Conservation (phyloP, 2,888 invertebrate species). For the Tetanocera ferruginea region DNA sequence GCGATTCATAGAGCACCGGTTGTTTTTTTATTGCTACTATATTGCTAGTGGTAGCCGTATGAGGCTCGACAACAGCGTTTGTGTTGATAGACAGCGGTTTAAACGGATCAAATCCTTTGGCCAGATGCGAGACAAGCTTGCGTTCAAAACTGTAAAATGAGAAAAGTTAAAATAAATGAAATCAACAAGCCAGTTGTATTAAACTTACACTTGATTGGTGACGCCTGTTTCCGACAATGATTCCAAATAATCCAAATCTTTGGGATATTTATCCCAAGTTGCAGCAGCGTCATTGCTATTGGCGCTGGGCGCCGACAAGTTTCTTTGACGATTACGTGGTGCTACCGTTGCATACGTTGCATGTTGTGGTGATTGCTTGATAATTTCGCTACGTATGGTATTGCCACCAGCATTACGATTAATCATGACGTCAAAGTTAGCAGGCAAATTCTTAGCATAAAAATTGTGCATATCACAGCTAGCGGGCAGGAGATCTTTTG, state of each 20-base stretch:
- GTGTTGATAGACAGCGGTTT: constrained; percentile 67
- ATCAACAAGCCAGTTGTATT: background rate
- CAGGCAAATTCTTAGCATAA: constrained; percentile 52
- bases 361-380: background rate
- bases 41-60: constrained; percentile 41
- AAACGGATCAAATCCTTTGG: constrained; percentile 68
- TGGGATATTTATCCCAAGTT: constrained; percentile 60
- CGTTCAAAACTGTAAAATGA: constrained; percentile 61
- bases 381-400: constrained; percentile 40
- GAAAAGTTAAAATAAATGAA: constrained; percentile 13
- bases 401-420: constrained; percentile 50
- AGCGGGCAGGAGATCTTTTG: constrained; percentile 54
- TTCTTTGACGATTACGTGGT: constrained; percentile 31
- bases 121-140: constrained; percentile 66
- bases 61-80: constrained; percentile 44
- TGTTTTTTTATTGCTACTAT: constrained; percentile 56
- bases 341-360: constrained; percentile 14
- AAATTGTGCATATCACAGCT: constrained; percentile 65
- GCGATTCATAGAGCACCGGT: constrained; percentile 62
- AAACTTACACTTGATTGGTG: constrained; percentile 68
- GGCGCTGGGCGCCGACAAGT: constrained; percentile 24
- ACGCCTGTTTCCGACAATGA: constrained; percentile 67
- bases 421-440: constrained; percentile 44
- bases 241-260: constrained; percentile 66
- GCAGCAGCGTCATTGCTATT: constrained; percentile 31